These are phyloP conservation scores for Notothenia coriiceps DNA, from an alignment of 2,113 vertebrate species.

Conservation along the genomic window DNA sequence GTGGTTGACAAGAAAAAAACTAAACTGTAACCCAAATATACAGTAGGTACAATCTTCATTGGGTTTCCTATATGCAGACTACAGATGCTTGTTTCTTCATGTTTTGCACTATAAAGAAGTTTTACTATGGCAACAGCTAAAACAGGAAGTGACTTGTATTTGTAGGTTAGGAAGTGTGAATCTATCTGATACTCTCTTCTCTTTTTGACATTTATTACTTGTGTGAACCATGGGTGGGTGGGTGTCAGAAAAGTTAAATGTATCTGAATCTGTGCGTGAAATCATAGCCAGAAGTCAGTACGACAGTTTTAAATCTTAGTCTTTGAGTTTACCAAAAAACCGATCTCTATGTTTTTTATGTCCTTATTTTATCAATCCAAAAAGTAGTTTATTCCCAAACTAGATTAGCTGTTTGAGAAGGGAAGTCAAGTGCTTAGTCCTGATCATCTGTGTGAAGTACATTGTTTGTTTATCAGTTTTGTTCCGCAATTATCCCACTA, in stretches of 20 bases:
- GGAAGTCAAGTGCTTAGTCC: background rate
- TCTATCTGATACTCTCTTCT: background rate
- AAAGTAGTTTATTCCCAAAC: background rate
- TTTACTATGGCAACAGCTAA: constrained; percentile 52
- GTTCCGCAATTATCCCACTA: background rate
- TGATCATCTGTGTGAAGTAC: background rate
- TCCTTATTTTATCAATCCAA: too few species aligned
- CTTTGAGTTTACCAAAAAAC: background rate
- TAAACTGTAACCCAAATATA: background rate
- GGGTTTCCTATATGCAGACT: background rate
- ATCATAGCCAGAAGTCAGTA: background rate
- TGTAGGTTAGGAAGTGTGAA: constrained; percentile 10
- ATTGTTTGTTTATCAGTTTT: constrained; percentile 20
- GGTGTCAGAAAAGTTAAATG: background rate
- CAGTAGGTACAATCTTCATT: background rate
- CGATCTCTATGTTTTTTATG: background rate
- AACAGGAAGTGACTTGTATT: constrained; percentile 67
- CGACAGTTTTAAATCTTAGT: background rate
- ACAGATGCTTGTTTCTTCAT: background rate
- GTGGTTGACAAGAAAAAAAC: background rate
- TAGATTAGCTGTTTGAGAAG: background rate
- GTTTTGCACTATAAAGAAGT: constrained; percentile 20
- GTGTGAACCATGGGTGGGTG: background rate
- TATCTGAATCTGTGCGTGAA: background rate
- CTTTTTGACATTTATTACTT: background rate